A percentile compares a stretch with the other conserved stretches of the same genome.
Evolutionary conservation across 1,140 invertebrate genomes (phyloP).

Genomic region (Hycleus phaleratus): DNA sequence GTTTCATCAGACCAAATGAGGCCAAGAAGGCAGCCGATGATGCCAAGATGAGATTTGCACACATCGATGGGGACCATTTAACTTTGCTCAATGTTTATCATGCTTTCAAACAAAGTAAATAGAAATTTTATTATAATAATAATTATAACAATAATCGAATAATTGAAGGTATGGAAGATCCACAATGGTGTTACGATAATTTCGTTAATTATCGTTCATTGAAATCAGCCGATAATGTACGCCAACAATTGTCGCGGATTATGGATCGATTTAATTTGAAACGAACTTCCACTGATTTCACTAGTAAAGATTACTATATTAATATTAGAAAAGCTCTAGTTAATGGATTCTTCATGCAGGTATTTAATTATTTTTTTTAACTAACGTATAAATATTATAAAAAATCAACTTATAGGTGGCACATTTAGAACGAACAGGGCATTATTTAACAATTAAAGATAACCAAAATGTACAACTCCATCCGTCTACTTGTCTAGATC

Average conservation of each 20-base stretch:
- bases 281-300: slow-evolving; percentile 95
- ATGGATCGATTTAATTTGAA: slow-evolving; percentile 86
- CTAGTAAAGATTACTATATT: slow-evolving; percentile 96
- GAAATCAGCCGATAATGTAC: slow-evolving; percentile 71
- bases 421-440: slow-evolving; percentile 89
- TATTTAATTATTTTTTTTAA: slow-evolving; percentile 38
- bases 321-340: slow-evolving; percentile 98
- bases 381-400: slow-evolving; percentile 1
- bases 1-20: slow-evolving; percentile 98
- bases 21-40: slow-evolving; percentile 98
- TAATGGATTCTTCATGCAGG: slow-evolving; percentile 99
- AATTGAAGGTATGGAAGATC: slow-evolving; percentile 66
- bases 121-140: background rate
- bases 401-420: slow-evolving; percentile 59
- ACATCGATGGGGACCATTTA: slow-evolving; percentile 99
- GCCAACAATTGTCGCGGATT: slow-evolving; percentile 57
- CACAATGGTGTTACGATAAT: slow-evolving; percentile 99
- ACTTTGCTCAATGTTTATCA: slow-evolving; percentile 93
- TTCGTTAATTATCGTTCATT: slow-evolving; percentile 98
- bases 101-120: slow-evolving; percentile 99
- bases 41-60: slow-evolving; percentile 98
- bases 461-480: slow-evolving; percentile 98
- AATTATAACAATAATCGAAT: background rate
- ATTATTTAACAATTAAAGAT: slow-evolving; percentile 98
- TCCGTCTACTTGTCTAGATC: slow-evolving; percentile 96